These are phyloP conservation scores for Kryptolebias marmoratus DNA, from an alignment of 2,113 vertebrate species.

Conservation along the genomic window DNA sequence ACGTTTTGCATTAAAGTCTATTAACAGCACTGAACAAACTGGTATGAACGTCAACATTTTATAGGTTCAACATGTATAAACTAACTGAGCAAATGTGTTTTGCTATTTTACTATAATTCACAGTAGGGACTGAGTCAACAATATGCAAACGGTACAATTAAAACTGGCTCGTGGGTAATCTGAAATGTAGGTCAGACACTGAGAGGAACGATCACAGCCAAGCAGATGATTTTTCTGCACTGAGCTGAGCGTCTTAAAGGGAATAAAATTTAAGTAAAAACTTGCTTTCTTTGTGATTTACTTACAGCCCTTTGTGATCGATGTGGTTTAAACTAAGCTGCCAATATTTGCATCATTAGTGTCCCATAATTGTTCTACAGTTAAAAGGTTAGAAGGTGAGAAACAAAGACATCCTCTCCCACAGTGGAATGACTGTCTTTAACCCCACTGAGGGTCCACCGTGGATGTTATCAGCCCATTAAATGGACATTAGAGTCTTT, in stretches of 20 bases:
- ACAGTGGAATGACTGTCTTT: conserved; percentile 8
- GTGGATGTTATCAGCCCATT: not conserved
- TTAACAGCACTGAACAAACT: conserved; percentile 7
- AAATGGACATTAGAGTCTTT: conserved; percentile 1
- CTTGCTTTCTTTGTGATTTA: conserved; percentile 5
- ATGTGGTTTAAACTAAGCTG: conserved; percentile 11
- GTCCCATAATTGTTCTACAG: not conserved
- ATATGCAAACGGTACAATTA: conserved; percentile 25
- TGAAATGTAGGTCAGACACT: conserved; percentile 29
- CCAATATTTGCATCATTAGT: conserved; percentile 26
- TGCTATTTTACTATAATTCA: conserved; percentile 18
- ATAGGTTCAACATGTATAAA: conserved; percentile 8
- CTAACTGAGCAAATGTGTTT: conserved; percentile 20
- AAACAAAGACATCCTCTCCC: conserved; percentile 1
- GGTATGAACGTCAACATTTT: conserved; percentile 8
- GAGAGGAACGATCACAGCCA: conserved; percentile 10
- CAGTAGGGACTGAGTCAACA: conserved; percentile 13
- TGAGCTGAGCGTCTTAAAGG: not conserved
- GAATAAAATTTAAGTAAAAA: conserved; percentile 16
- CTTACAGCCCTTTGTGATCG: not conserved
- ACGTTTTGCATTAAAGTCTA: conserved; percentile 5
- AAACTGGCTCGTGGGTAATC: conserved; percentile 14
- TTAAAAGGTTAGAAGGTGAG: conserved; percentile 23
- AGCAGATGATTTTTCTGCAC: not conserved
- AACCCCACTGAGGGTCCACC: not conserved